Conservation (phyloP, 2,888 invertebrate species). For the Parnassius glacialis region DNA sequence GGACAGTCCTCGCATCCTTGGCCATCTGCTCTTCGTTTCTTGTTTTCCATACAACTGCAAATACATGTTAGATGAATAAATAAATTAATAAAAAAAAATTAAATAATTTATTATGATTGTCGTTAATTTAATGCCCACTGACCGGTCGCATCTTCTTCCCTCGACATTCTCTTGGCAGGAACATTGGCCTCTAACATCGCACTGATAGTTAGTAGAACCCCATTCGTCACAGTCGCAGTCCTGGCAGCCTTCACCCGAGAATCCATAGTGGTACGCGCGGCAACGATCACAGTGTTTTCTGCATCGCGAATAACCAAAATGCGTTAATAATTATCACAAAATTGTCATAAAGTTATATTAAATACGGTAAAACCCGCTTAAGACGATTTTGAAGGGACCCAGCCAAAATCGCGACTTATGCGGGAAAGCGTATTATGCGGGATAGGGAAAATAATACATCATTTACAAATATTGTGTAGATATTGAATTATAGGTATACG, state of each 20-base stretch:
- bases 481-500: too few species aligned
- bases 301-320: constrained; percentile 25
- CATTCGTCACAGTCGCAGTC: constrained; percentile 94
- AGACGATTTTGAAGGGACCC: too few species aligned
- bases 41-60: constrained; percentile 95
- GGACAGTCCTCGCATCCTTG: constrained; percentile 95
- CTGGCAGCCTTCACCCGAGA: constrained; percentile 89
- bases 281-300: constrained; percentile 89
- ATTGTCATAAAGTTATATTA: too few species aligned
- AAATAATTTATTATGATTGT: not conserved
- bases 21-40: constrained; percentile 88
- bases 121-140: constrained; percentile 11
- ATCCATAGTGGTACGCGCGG: constrained; percentile 90
- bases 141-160: constrained; percentile 93
- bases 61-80: not conserved
- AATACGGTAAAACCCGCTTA: too few species aligned
- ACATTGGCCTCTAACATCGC: constrained; percentile 93
- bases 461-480: too few species aligned
- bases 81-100: not conserved
- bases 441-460: too few species aligned
- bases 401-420: too few species aligned
- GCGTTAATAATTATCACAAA: too few species aligned
- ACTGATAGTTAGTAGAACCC: constrained; percentile 94
- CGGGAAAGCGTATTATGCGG: too few species aligned
- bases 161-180: constrained; percentile 94